Base-by-base conservation (phyloP, 2,797 vertebrate species). In the Sebastes matsubarae region DNA sequence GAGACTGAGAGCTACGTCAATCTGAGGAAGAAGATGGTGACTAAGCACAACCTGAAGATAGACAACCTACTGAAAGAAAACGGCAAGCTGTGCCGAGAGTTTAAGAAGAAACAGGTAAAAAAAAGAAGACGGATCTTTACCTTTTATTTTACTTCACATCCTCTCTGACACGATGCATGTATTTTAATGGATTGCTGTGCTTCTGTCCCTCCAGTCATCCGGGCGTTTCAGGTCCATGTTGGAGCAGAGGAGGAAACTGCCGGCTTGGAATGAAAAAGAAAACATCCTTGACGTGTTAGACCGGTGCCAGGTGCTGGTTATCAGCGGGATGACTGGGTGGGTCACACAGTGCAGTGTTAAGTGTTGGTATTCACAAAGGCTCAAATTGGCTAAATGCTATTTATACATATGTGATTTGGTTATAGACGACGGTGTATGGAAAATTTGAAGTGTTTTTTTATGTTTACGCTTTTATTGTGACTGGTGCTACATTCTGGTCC, bases 321-420 rank as follows among this genome's bases (percentile, higher is more conserved):
- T 99, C 94, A 99, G 98, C 54, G 99, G 99, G 57, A 99, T 98
- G 99, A 99, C 99, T 0, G 99, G 99, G 99, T 99, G 93, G 93
- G 96, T 88, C 30, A 74, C 42, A 77, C 27, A 60, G 3, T 24
- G 16, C 30, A 36, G 36, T n/a, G 4, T 22, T 2, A 42, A 34
- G 9, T 30, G 64, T 25, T 58, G 10, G n/a, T 27, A 57, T 54
- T 69, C 16, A 70, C 29, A 61, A 61, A 59, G 24, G n/a, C 2
- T 55, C 9, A 66, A n/a, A 54, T 4, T 3, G 10, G 22, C 2
- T 4, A 67, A 34, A 25, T 25, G 6, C 20, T 4, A 42, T 57
- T 58, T 14, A 42, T n/a, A 18, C 6, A 34, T 42, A 77, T 9
- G 2, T 30, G 20, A 50, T 46, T 60, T 68, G n/a, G 46, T 55